Evolutionary conservation across 2,113 vertebrate species (phyloP).

Genomic region (Canis aureus): DNA sequence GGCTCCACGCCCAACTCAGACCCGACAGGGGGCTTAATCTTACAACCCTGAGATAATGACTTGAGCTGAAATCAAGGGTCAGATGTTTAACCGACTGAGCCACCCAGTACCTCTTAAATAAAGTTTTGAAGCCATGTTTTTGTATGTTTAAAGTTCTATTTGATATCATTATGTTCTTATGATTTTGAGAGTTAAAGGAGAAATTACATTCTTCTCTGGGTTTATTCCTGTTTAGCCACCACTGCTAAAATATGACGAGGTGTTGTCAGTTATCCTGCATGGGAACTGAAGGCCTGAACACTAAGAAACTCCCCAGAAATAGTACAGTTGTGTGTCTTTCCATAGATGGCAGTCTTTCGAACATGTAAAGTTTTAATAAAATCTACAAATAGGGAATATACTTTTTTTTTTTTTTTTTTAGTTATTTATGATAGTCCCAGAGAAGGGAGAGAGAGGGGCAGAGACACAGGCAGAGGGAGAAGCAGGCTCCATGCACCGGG

Average conservation of each 20-base stretch:
- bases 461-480: too few species aligned
- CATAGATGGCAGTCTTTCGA: background rate
- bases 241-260: background rate
- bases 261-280: background rate
- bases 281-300: background rate
- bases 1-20: accelerated
- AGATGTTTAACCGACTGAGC: background rate
- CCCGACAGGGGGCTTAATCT: background rate
- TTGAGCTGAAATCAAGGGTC: background rate
- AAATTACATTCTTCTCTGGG: background rate
- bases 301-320: background rate
- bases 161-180: background rate
- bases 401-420: background rate
- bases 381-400: background rate
- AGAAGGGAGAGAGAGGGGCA: too few species aligned
- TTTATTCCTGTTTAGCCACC: background rate
- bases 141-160: background rate
- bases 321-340: background rate
- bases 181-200: background rate
- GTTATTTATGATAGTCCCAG: too few species aligned
- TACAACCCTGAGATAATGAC: background rate
- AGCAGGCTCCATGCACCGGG: too few species aligned
- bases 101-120: background rate
- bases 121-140: constrained; percentile 4
- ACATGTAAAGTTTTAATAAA: background rate